Percentiles rank a stretch among this genome's conserved stretches.
Evolutionary conservation across 1,140 invertebrate genomes (phyloP).

Genomic region (Lanistes nyassanus): DNA sequence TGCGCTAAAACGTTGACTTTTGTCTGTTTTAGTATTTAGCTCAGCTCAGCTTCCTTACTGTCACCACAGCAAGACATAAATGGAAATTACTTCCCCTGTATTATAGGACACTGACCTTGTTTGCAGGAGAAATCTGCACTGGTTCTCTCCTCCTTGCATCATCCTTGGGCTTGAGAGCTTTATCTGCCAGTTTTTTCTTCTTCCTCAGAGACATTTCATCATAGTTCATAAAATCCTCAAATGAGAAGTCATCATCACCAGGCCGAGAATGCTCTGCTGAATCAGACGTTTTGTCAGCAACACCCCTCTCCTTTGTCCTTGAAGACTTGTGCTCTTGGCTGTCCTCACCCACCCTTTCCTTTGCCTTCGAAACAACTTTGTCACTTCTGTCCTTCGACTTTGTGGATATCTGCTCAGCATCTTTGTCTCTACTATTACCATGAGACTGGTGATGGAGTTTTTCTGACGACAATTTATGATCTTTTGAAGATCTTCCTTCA

Average conservation of each 20-base stretch:
- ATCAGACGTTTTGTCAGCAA: constrained; percentile 5
- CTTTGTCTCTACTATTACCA: too few relatives aligned
- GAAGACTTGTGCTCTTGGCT: background rate
- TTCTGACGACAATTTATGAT: too few relatives aligned
- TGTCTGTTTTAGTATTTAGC: too few relatives aligned
- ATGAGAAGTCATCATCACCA: constrained; percentile 39
- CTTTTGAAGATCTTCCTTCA: too few relatives aligned
- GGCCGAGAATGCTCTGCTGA: background rate
- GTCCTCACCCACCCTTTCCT: background rate
- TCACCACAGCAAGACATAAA: too few relatives aligned
- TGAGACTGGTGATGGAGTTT: too few relatives aligned
- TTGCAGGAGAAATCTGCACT: background rate
- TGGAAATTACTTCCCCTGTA: too few relatives aligned
- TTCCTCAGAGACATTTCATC: constrained; percentile 29
- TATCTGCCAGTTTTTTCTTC: constrained; percentile 21
- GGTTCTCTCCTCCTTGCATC: background rate
- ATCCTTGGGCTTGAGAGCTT: background rate
- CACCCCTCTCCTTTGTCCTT: constrained; percentile 1
- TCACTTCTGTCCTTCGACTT: too few relatives aligned
- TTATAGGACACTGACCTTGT: too few relatives aligned
- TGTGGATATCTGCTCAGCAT: too few relatives aligned
- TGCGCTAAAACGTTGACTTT: too few relatives aligned
- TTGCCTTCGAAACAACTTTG: background rate
- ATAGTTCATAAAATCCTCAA: constrained; percentile 48
- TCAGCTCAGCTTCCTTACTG: too few relatives aligned